Conservation (phyloP, 2,113 vertebrate species). For the Microcebus murinus region DNA sequence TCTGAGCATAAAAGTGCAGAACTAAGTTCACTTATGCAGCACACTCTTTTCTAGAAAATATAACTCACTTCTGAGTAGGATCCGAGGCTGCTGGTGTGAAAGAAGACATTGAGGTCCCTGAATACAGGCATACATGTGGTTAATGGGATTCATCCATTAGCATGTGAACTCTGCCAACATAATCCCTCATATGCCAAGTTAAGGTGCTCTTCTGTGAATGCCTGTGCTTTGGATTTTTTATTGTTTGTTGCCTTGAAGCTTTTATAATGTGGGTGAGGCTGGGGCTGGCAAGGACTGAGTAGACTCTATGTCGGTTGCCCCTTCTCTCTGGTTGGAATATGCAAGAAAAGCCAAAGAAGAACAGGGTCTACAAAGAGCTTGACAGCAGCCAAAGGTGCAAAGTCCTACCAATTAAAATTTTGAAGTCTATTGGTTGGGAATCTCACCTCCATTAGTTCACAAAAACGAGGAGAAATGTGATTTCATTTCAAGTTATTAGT, state of each 20-base stretch:
- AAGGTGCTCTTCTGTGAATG: not conserved
- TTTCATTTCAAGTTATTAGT: not conserved
- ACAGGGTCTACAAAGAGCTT: not conserved
- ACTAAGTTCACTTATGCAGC: not conserved
- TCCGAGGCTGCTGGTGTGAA: not conserved
- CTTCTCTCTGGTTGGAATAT: not conserved
- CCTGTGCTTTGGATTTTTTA: not conserved
- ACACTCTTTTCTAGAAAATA: not conserved
- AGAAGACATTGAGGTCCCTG: not conserved
- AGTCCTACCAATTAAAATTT: not conserved
- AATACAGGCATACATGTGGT: accelerated
- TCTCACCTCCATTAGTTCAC: not conserved
- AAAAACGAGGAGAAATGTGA: not conserved
- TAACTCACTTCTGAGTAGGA: not conserved
- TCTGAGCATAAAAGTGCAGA: not conserved
- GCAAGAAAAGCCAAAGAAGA: not conserved
- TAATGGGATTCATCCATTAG: not conserved
- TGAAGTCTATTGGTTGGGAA: not conserved
- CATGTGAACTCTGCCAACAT: not conserved
- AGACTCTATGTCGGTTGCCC: not conserved
- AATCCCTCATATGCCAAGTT: not conserved
- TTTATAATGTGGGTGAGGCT: accelerated
- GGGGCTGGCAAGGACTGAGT: not conserved
- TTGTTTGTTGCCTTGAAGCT: not conserved
- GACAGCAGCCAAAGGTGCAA: not conserved